Percentiles rank a stretch among this genome's conserved stretches.
phyloP scores from a whole-genome alignment of 2,797 vertebrate genomes.

The Cetoscarus ocellatus region DNA sequence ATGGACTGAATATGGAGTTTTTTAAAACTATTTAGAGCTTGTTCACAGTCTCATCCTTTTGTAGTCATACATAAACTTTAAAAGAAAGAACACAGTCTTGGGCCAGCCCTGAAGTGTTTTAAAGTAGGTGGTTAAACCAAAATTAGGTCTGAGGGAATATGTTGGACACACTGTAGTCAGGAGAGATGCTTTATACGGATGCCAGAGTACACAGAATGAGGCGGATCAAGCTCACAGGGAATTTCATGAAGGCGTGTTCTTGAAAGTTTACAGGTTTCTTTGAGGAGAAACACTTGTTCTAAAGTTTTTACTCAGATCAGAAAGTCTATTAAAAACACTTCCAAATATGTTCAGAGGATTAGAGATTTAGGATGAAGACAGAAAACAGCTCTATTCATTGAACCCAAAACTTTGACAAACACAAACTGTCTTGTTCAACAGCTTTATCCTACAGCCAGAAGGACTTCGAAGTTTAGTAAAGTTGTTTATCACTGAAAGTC shows the following conservation, averaged over 20 bases:
- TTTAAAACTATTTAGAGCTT: no score
- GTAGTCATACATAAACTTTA: no score
- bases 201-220: not conserved
- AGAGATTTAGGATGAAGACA: conserved; percentile 7
- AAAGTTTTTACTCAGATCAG: not conserved
- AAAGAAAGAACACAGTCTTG: not conserved
- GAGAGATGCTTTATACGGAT: not conserved
- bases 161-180: not conserved
- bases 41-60: no score
- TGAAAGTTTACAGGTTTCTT: not conserved
- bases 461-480: not conserved
- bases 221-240: not conserved
- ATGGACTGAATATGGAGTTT: no score
- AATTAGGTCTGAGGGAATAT: not conserved
- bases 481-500: not conserved
- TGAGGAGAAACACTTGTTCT: not conserved
- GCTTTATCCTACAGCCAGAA: conserved; percentile 3
- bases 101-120: not conserved
- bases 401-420: no score
- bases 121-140: not conserved
- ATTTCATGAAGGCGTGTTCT: not conserved
- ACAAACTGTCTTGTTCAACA: not conserved
- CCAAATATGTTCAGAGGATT: not conserved
- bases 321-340: not conserved
- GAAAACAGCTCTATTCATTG: not conserved